Base-by-base conservation (phyloP, 2,113 vertebrate genomes). In the Miniopterus natalensis region DNA sequence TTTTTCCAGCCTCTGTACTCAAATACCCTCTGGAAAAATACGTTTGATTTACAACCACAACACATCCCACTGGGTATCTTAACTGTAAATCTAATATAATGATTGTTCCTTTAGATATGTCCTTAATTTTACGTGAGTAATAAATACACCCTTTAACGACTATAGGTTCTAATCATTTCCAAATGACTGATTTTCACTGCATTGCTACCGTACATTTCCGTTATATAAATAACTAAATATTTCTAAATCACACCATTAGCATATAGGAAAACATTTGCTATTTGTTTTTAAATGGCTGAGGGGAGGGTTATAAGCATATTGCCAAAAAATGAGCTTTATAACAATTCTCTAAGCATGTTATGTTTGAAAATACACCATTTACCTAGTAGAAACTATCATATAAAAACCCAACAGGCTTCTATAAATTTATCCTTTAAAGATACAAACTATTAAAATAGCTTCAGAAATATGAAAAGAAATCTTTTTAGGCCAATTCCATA, bases 401-500 rank as follows among this genome's bases (percentile, higher is more conserved):
- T 53, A 88, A 94, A 92, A 95, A 92, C 8, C 20, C 74, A 74
- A 75, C 13, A 51, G 36, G 15, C 25, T 88, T 90, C 79, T 70
- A 36, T 85, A 87, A 84, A 81, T 94, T 65, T 86, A 40, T 78
- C 47, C 74, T 95, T 95, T 96, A 65, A 53, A 96, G 77, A 70
- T 36, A 66, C 40, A 84, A 96, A 83, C 78, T 92, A 90, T 74
- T 65, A 78, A 86, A 86, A 94, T 92, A 96, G 97, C 97, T 98
- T 97, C 97, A 97, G 94, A 97, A 97, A 98, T 96, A 96, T 96
- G 96, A 98, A 96, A 84, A 97, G 88, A 97, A 96, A 63, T 71
- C 65, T 77, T 86, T 88, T 74, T 73, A 97, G 96, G 95, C 92
- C 94, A 97, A 97, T 98, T 98, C 98, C 98, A 98, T 99, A 98